Evolutionary conservation across 2,113 vertebrate species (phyloP).

Genomic region (Sylvia atricapilla): DNA sequence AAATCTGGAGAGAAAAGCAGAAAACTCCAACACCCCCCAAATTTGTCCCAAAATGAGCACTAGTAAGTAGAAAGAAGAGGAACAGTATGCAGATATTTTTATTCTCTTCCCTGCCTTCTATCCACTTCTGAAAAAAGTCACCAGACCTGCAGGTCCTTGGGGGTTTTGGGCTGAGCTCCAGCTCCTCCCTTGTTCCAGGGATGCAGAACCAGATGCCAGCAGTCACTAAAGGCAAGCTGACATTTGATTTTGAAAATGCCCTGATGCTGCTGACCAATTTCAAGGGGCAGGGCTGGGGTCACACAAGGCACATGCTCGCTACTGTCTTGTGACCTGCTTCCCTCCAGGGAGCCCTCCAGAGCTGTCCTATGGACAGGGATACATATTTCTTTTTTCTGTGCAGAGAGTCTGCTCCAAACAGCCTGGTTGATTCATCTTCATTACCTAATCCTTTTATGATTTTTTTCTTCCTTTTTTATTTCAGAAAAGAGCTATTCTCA

Average conservation of each 20-base stretch:
- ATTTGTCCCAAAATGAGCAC: neutral
- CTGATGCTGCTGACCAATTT: neutral
- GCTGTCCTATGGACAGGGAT: neutral
- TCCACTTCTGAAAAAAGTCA: neutral
- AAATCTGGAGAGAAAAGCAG: neutral
- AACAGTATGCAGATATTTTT: neutral
- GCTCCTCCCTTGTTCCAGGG: neutral
- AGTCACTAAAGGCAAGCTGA: neutral
- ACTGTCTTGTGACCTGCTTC: neutral
- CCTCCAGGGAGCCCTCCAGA: neutral
- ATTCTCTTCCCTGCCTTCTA: neutral
- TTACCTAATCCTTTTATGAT: neutral
- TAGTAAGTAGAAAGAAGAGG: neutral
- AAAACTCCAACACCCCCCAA: neutral
- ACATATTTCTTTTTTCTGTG: neutral
- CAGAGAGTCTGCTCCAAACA: neutral
- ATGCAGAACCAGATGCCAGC: neutral
- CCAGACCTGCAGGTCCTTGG: neutral
- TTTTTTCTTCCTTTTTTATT: neutral
- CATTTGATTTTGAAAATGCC: neutral
- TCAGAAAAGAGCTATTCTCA: constrained; percentile 89
- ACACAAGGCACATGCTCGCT: neutral
- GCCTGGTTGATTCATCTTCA: constrained; percentile 13
- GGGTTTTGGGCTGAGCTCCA: neutral
- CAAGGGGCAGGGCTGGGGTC: neutral